These are phyloP conservation scores for Synergus umbraculus DNA, from an alignment of 2,888 invertebrate genomes.

Conservation along the genomic window DNA sequence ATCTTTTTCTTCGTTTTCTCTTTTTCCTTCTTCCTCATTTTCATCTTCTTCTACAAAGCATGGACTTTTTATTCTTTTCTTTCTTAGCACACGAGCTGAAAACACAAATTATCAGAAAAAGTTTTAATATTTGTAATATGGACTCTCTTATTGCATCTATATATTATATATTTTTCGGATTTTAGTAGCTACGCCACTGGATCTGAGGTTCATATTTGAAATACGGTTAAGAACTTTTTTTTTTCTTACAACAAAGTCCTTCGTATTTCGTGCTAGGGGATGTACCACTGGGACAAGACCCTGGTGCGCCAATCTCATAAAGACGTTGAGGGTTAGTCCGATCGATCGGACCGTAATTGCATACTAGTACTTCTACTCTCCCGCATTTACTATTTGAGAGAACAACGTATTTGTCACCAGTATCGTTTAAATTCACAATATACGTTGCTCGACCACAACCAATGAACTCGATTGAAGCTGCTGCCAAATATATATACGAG, in stretches of 20 bases:
- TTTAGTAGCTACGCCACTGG: neutral
- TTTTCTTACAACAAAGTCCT: conserved; percentile 62
- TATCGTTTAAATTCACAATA: conserved; percentile 55
- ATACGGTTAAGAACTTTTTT: neutral
- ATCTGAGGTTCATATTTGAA: neutral
- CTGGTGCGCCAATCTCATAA: conserved; percentile 65
- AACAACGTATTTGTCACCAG: conserved; percentile 45
- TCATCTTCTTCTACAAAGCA: conserved; percentile 1
- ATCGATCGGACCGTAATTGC: conserved; percentile 74
- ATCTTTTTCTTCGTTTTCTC: neutral
- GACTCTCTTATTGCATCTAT: too few relatives aligned
- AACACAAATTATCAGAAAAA: neutral
- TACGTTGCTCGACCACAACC: conserved; percentile 66
- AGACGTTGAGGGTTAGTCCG: conserved; percentile 62
- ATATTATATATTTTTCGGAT: neutral
- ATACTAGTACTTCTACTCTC: conserved; percentile 69
- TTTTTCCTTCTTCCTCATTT: neutral
- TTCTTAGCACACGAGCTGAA: conserved; percentile 9
- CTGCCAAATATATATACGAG: conserved; percentile 59
- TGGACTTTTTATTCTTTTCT: neutral
- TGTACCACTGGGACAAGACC: conserved; percentile 62
- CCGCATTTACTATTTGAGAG: conserved; percentile 42
- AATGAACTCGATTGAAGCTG: neutral
- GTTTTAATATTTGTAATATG: neutral
- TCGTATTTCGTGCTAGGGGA: conserved; percentile 58